Base-by-base conservation (phyloP, 2,113 vertebrate species). In the Orycteropus afer region DNA sequence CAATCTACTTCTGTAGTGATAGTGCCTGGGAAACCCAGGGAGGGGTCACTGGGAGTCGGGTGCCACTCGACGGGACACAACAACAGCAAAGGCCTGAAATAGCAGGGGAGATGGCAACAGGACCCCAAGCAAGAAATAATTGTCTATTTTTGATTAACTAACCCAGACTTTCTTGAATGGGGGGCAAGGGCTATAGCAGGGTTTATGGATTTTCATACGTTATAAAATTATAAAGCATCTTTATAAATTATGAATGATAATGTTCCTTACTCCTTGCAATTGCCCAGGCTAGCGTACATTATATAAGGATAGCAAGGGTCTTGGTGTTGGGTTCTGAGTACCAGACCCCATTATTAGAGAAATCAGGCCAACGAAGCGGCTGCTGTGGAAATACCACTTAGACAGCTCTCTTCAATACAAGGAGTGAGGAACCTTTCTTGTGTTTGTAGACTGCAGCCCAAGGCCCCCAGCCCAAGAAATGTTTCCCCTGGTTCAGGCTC, bases 141-240 rank as follows among this genome's bases (percentile, higher is more conserved):
- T 73, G n/a, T 79, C 25, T 63, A 79, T 80, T 67, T 17, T 67
- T 57, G 18, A 71, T 47, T 95, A 92, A 92, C 78, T 61, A 69
- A 83, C 69, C 67, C 78, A 96, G 69, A 93, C 93, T 90, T 93
- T 83, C 94, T 94, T 71, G 23, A 76, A 88, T 90, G 61, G 45
- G 22, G 20, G 85, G 78, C 73, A 96, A 96, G 95, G 32, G 20
- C 42, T 89, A 93, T 40, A 45, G n/a, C 13, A 65, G 18, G 83
- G 47, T 90, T 97, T 95, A 94, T 90, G 40, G 55, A 74, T 93
- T 69, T 92, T 95, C 89, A 79, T 57, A 17, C 18, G 55, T 27
- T 63, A 29, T 63, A 63, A 93, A 65, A 55, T n/a, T 57, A 14
- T 20, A 87, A 87, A 53, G 8, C n/a, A n/a, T n/a, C n/a, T n/a